Conservation (phyloP, 2,797 vertebrate genomes). For the Schizopygopsis malacanthus region DNA sequence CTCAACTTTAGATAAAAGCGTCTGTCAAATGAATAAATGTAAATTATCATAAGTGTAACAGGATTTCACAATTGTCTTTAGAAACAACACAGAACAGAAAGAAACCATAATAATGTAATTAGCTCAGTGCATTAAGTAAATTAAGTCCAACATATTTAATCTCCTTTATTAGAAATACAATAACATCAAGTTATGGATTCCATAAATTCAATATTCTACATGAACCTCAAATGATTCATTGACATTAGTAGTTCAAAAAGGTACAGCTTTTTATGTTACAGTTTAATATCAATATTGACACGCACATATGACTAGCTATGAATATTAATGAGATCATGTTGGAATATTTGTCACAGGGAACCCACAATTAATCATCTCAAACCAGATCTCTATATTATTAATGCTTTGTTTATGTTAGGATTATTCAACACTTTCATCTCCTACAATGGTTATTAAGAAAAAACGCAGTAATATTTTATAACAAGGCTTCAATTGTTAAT, state of each 20-base stretch:
- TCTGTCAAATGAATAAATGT: too few species aligned
- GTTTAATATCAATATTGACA: constrained; percentile 8
- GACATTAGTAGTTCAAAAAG: neutral
- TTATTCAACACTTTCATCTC: neutral
- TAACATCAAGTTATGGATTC: neutral
- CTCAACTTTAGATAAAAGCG: too few species aligned
- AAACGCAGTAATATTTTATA: neutral
- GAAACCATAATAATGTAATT: neutral
- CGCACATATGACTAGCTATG: neutral
- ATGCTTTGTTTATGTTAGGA: neutral
- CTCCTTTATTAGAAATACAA: neutral
- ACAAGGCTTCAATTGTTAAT: too few species aligned
- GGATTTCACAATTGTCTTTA: neutral
- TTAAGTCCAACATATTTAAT: neutral
- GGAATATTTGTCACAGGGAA: constrained; percentile 22
- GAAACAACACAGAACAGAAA: neutral
- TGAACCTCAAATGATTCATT: neutral
- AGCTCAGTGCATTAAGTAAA: neutral
- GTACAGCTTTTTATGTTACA: neutral
- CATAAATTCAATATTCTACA: neutral
- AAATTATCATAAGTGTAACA: neutral
- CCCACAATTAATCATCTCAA: neutral
- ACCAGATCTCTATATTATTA: constrained; percentile 9
- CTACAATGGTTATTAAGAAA: neutral
- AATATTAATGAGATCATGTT: constrained; percentile 26